These are phyloP conservation scores for Luehdorfia chinensis DNA, from an alignment of 1,140 invertebrate species.

Conservation along the genomic window DNA sequence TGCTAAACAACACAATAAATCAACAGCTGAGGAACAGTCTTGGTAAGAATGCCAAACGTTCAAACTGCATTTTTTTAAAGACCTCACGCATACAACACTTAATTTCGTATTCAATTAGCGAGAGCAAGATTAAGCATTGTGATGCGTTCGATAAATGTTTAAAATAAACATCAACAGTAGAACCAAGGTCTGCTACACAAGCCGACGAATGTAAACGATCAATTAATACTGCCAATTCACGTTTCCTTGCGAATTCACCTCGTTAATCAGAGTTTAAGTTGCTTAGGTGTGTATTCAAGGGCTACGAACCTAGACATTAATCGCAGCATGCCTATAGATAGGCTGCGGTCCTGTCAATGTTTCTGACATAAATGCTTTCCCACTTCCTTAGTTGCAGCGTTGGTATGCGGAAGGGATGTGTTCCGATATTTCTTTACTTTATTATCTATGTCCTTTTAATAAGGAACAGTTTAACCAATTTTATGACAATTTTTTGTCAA, in stretches of 20 bases:
- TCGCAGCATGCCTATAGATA: not conserved
- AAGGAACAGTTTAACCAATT: too few species aligned
- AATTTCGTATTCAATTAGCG: conserved; percentile 9
- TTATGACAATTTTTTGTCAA: too few species aligned
- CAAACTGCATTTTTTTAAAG: not conserved
- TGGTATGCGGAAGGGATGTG: conserved; percentile 10
- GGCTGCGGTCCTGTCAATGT: not conserved
- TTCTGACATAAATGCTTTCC: conserved; percentile 6
- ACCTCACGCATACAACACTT: too few species aligned
- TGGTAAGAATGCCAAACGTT: conserved; percentile 7
- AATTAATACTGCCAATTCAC: not conserved
- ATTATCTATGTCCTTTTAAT: too few species aligned
- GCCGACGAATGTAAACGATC: conserved; percentile 1
- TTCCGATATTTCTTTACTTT: not conserved
- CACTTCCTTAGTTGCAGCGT: conserved; percentile 1
- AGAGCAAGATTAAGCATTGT: not conserved
- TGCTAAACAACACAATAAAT: not conserved
- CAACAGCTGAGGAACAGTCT: not conserved
- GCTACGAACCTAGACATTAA: too few species aligned
- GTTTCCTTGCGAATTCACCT: conserved; percentile 5
- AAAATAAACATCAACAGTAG: conserved; percentile 7
- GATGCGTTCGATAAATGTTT: conserved; percentile 5
- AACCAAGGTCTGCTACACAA: conserved; percentile 1
- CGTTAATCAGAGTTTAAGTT: conserved; percentile 5
- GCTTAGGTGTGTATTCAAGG: conserved; percentile 10